phyloP scores from a whole-genome alignment of 2,113 vertebrate genomes.

The Trachemys scripta region DNA sequence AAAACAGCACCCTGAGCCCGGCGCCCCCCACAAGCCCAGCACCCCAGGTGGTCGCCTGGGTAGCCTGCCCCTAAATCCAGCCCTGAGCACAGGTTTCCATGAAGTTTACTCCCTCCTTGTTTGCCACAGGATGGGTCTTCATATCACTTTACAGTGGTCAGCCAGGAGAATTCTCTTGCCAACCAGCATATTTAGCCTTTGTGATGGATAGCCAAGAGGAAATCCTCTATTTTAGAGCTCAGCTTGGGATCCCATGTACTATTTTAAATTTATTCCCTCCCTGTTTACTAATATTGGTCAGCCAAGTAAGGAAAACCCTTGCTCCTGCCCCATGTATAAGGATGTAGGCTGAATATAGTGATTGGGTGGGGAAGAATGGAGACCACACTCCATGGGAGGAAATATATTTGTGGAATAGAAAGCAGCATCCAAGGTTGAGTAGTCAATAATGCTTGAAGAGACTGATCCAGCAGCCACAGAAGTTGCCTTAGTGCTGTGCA shows the following conservation, averaged over 20 bases:
- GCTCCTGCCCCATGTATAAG: neutral
- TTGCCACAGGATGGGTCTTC: neutral
- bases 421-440: neutral
- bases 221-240: neutral
- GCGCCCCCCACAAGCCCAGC: no score
- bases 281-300: conserved; percentile 12
- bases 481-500: neutral
- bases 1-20: no score
- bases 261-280: conserved; percentile 21
- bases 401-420: neutral
- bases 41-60: no score
- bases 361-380: neutral
- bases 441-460: no score
- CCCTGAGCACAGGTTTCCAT: neutral
- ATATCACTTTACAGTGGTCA: neutral
- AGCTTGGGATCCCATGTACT: neutral
- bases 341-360: neutral
- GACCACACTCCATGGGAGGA: accelerated
- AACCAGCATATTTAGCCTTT: conserved; percentile 53
- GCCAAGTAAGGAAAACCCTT: neutral
- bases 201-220: neutral
- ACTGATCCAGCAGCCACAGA: accelerated
- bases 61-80: no score
- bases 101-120: neutral
- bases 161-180: neutral